These are phyloP conservation scores for Bombylius major DNA, from an alignment of 2,888 invertebrate genomes.

Conservation along the genomic window DNA sequence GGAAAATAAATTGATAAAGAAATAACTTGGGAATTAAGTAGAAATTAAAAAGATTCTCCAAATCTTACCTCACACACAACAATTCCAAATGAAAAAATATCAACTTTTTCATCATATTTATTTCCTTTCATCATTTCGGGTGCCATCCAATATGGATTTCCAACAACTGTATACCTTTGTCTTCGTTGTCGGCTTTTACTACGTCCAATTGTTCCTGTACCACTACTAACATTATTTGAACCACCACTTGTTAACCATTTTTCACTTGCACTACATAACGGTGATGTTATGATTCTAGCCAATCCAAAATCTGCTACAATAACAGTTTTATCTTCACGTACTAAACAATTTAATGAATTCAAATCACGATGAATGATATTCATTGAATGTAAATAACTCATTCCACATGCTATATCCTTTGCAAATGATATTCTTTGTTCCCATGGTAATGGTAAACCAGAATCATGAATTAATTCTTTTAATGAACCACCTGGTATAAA, in stretches of 20 bases:
- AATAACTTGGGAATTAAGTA: not conserved
- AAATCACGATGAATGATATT: slow-evolving; percentile 91
- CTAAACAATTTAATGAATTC: slow-evolving; percentile 90
- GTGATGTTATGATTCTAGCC: slow-evolving; percentile 58
- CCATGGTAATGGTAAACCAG: slow-evolving; percentile 59
- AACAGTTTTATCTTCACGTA: slow-evolving; percentile 78
- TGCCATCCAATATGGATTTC: slow-evolving; percentile 98
- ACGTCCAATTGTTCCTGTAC: slow-evolving; percentile 37
- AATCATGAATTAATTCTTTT: slow-evolving; percentile 70
- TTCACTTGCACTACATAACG: slow-evolving; percentile 33
- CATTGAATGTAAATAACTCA: slow-evolving; percentile 89
- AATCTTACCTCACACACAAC: slow-evolving; percentile 74
- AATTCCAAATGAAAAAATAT: slow-evolving; percentile 91
- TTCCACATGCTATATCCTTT: slow-evolving; percentile 83
- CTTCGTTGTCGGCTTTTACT: slow-evolving; percentile 56
- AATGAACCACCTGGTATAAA: slow-evolving; percentile 86
- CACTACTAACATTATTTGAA: slow-evolving; percentile 32
- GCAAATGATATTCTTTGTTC: slow-evolving; percentile 70
- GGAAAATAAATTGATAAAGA: slow-evolving; percentile 13
- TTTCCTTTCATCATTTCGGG: slow-evolving; percentile 97
- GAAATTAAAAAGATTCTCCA: not conserved
- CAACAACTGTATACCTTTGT: slow-evolving; percentile 89
- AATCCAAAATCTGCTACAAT: slow-evolving; percentile 94
- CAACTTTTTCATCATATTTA: slow-evolving; percentile 91
- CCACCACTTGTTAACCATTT: slow-evolving; percentile 29